Percentiles rank a stretch among this genome's conserved stretches.
These are phyloP conservation scores for Leptopilina syphax DNA, from an alignment of 2,888 invertebrate genomes.

Conservation along the genomic window DNA sequence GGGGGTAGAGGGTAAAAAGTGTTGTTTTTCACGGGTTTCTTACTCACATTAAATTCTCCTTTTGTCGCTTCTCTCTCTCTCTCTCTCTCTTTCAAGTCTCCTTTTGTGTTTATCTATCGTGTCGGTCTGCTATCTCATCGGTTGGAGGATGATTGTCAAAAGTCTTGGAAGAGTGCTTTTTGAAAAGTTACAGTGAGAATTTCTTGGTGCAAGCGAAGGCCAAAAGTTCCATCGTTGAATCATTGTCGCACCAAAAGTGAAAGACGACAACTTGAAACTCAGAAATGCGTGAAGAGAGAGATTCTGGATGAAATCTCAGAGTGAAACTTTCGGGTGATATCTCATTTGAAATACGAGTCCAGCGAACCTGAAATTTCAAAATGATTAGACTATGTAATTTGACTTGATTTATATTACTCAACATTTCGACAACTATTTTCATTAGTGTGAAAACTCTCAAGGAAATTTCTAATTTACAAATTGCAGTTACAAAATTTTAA, in stretches of 20 bases:
- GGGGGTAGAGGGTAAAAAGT: slow-evolving; percentile 35
- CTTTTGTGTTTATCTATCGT: slow-evolving; percentile 18
- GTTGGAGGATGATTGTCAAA: slow-evolving; percentile 28
- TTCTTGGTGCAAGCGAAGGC: slow-evolving; percentile 16
- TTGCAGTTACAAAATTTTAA: too few species aligned
- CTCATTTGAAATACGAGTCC: neutral
- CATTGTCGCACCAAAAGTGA: slow-evolving; percentile 20
- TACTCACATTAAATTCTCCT: slow-evolving; percentile 48
- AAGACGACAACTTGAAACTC: slow-evolving; percentile 22
- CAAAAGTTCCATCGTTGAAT: slow-evolving; percentile 32
- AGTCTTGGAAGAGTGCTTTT: slow-evolving; percentile 20
- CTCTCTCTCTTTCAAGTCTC: slow-evolving; percentile 7
- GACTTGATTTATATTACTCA: slow-evolving; percentile 1
- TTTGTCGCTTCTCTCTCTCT: slow-evolving; percentile 12
- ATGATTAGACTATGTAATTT: neutral
- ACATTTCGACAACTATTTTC: neutral
- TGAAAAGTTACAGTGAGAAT: slow-evolving; percentile 15
- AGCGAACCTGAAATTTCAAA: slow-evolving; percentile 10
- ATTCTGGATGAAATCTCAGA: slow-evolving; percentile 11
- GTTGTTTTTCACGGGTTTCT: slow-evolving; percentile 42
- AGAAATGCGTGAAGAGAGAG: slow-evolving; percentile 28
- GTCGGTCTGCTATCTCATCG: slow-evolving; percentile 25
- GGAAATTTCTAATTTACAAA: too few species aligned
- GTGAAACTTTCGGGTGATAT: slow-evolving; percentile 16
- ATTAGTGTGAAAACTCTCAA: neutral